Base-by-base conservation (phyloP, 2,797 vertebrate genomes). In the Rhinella marina region DNA sequence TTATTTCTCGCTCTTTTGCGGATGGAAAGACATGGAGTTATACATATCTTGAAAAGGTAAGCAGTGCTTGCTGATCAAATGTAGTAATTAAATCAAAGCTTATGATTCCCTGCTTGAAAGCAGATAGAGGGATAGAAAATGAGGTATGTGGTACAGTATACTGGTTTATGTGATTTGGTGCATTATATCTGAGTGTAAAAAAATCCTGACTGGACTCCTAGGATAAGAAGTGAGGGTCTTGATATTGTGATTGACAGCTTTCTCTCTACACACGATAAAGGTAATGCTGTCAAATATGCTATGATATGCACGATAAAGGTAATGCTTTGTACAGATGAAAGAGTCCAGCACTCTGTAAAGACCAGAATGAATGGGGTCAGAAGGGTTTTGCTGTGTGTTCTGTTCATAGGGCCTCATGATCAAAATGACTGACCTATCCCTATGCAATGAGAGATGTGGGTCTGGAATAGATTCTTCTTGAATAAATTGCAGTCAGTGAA, bases 21-120 rank as follows among this genome's bases (percentile, higher is more conserved):
- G 98, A 99, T 1, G 98, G 98, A 79, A 99, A 99, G 86, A 96
- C 98, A 72, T 99, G 98, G 98, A 99, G 98, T 94, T 99, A 99
- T 94, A 99, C 98, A 91, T 99, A 99, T 91, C 96, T 99, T 7
- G 98, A 99, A 92, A 99, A 98, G 88, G 97, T 97, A 93, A 88
- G 95, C 91, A 84, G 59, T 14, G 2, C 32, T 48, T 62, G 6
- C 4, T 23, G 57, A 50, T 50, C 19, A 23, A 10, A 52, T 75
- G 21, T 52, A 41, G 29, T 48, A 48, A 19, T 48, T 48, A 21
- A 29, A 21, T 16, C 0, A 10, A 17, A 72, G 12, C 41, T 41
- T 17, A 68, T 27, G 23, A 7, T 62, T 5, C 21, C 61, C 8
- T 8, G 8, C 9, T 7, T 61, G 19, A 19, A 7, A 17, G 1